phyloP scores from a whole-genome alignment of 1,140 invertebrate species.

The Gerris buenoi region DNA sequence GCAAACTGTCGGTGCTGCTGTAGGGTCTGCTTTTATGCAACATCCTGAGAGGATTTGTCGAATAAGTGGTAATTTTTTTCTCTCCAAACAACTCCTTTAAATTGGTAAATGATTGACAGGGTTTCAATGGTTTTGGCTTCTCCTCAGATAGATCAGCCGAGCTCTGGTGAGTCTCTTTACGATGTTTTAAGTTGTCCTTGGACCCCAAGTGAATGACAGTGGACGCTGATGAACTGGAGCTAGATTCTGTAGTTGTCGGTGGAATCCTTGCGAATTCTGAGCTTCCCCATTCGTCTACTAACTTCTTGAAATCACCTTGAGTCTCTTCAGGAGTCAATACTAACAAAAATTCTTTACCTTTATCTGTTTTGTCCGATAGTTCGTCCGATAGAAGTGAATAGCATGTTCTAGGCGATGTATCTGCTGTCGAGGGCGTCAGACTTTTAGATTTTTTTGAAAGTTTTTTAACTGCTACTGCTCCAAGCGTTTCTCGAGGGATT shows the following conservation, averaged over 20 bases:
- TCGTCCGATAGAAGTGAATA: slow-evolving; percentile 36
- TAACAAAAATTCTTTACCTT: slow-evolving; percentile 33
- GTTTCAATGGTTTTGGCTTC: slow-evolving; percentile 3
- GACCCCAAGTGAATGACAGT: slow-evolving; percentile 25
- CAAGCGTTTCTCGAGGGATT: slow-evolving; percentile 44
- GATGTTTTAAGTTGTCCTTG: slow-evolving; percentile 12
- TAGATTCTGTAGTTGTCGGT: slow-evolving; percentile 17
- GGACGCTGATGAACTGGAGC: slow-evolving; percentile 23
- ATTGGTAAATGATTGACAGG: slow-evolving; percentile 47
- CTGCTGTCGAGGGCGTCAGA: slow-evolving; percentile 18
- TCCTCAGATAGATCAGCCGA: background rate
- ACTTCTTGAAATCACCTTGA: slow-evolving; percentile 31
- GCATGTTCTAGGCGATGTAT: slow-evolving; percentile 35
- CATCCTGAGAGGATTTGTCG: slow-evolving; percentile 10
- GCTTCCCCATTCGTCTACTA: slow-evolving; percentile 33
- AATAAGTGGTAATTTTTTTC: slow-evolving; percentile 16
- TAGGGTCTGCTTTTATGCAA: slow-evolving; percentile 9
- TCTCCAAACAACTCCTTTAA: slow-evolving; percentile 66
- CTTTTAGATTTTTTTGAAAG: slow-evolving; percentile 26
- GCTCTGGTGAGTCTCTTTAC: background rate
- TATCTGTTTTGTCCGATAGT: slow-evolving; percentile 19
- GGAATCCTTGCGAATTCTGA: slow-evolving; percentile 17
- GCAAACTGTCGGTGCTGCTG: slow-evolving; percentile 18
- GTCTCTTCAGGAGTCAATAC: slow-evolving; percentile 33
- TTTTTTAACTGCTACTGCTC: slow-evolving; percentile 41